These are phyloP conservation scores for Cherax quadricarinatus DNA, from an alignment of 1,140 invertebrate species.

Conservation along the genomic window DNA sequence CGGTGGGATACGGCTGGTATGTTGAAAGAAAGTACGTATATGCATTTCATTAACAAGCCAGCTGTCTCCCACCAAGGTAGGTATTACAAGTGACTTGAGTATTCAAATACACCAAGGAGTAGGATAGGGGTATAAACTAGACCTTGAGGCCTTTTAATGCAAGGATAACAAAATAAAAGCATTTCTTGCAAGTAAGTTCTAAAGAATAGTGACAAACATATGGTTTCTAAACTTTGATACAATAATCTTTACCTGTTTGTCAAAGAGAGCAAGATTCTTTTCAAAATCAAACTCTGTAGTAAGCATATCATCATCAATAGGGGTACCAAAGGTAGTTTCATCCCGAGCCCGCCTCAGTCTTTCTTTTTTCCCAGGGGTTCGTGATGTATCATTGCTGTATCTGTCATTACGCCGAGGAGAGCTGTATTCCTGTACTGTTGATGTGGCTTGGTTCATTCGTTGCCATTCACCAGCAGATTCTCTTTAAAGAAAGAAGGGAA, in stretches of 20 bases:
- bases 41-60: no score
- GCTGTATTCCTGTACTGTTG: constrained; percentile 31
- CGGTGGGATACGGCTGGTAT: no score
- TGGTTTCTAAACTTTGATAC: no score
- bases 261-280: constrained; percentile 92
- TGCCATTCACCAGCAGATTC: constrained; percentile 36
- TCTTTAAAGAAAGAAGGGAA: neutral
- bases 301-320: constrained; percentile 79
- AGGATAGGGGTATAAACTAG: no score
- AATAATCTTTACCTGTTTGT: constrained; percentile 82
- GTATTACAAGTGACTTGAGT: no score
- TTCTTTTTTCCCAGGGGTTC: constrained; percentile 49
- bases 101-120: no score
- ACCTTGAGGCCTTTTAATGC: no score
- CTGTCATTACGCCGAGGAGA: constrained; percentile 44
- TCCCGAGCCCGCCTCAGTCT: constrained; percentile 76
- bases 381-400: constrained; percentile 21
- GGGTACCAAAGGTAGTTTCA: constrained; percentile 82
- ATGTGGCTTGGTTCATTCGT: neutral
- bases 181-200: no score
- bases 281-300: constrained; percentile 94
- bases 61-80: no score
- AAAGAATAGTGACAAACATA: no score
- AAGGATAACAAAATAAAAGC: no score
- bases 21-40: no score